These are phyloP conservation scores for Perccottus glenii DNA, from an alignment of 2,113 vertebrate species.

Conservation along the genomic window DNA sequence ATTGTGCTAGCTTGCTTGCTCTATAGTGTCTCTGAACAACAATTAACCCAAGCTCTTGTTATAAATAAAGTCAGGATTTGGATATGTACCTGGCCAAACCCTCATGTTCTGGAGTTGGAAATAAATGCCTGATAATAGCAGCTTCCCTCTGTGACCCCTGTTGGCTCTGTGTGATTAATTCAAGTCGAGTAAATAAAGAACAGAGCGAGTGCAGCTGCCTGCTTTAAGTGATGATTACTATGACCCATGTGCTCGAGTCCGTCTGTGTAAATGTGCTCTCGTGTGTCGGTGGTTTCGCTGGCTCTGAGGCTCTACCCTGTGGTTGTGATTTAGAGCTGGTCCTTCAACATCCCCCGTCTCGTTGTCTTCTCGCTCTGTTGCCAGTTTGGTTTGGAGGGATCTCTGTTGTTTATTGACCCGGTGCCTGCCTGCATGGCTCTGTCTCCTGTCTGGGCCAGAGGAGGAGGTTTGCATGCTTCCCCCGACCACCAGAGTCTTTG, in stretches of 20 bases:
- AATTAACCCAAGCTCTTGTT: no score
- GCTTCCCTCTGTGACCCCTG: neutral
- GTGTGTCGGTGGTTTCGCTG: slow-evolving; percentile 33
- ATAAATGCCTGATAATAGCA: slow-evolving; percentile 16
- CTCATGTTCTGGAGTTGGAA: slow-evolving; percentile 5
- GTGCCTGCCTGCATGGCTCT: slow-evolving; percentile 41
- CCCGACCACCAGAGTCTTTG: slow-evolving; percentile 13
- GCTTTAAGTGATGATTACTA: slow-evolving; percentile 44
- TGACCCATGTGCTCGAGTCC: slow-evolving; percentile 33
- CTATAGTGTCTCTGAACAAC: no score
- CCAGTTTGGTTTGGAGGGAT: slow-evolving; percentile 46
- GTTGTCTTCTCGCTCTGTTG: slow-evolving; percentile 9
- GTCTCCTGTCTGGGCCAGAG: slow-evolving; percentile 47
- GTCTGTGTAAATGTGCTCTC: slow-evolving; percentile 4
- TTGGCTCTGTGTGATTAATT: slow-evolving; percentile 31
- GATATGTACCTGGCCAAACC: neutral
- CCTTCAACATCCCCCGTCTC: slow-evolving; percentile 23
- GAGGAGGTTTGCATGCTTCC: slow-evolving; percentile 13
- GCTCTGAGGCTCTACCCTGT: slow-evolving; percentile 32
- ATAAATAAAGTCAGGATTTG: no score
- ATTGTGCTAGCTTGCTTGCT: no score
- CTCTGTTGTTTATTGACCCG: slow-evolving; percentile 61
- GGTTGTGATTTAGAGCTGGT: slow-evolving; percentile 42
- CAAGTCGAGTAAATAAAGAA: slow-evolving; percentile 41
- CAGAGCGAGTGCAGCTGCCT: neutral